These are phyloP conservation scores for Epinotia ramella DNA, from an alignment of 2,888 invertebrate genomes.

Conservation along the genomic window DNA sequence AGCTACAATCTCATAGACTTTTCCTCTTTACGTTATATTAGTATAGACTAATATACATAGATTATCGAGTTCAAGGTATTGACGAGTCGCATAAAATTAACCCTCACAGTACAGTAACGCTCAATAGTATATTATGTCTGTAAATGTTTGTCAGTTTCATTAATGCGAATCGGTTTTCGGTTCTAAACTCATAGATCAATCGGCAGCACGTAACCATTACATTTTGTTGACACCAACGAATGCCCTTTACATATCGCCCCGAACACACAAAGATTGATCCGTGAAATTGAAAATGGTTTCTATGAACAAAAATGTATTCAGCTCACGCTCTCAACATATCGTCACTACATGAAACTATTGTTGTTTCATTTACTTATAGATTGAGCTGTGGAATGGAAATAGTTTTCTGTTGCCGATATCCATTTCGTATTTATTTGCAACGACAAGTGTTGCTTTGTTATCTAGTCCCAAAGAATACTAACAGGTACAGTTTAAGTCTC, in stretches of 20 bases:
- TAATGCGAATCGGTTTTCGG: conserved; percentile 68
- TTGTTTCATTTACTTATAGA: conserved; percentile 54
- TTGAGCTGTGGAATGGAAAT: conserved; percentile 46
- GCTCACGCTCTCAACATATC: conserved; percentile 74
- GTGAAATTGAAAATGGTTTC: conserved; percentile 84
- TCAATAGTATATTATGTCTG: background rate
- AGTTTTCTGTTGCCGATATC: conserved; percentile 34
- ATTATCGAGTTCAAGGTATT: too few relatives aligned
- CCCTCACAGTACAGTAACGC: background rate
- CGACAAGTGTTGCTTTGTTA: background rate
- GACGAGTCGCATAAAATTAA: too few relatives aligned
- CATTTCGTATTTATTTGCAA: conserved; percentile 21
- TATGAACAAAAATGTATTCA: conserved; percentile 83
- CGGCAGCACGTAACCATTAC: conserved; percentile 81
- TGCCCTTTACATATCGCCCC: conserved; percentile 83
- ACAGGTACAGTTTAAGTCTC: too few relatives aligned
- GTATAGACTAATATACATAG: too few relatives aligned
- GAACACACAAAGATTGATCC: conserved; percentile 84
- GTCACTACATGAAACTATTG: conserved; percentile 67
- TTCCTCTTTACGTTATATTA: too few relatives aligned
- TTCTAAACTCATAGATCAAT: conserved; percentile 75
- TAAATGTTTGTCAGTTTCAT: conserved; percentile 44
- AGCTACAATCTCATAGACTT: too few relatives aligned
- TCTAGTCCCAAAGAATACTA: too few relatives aligned
- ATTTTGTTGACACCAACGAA: conserved; percentile 83